These are phyloP conservation scores for Helicorthomorpha holstii DNA, from an alignment of 1,140 invertebrate species.

Conservation along the genomic window DNA sequence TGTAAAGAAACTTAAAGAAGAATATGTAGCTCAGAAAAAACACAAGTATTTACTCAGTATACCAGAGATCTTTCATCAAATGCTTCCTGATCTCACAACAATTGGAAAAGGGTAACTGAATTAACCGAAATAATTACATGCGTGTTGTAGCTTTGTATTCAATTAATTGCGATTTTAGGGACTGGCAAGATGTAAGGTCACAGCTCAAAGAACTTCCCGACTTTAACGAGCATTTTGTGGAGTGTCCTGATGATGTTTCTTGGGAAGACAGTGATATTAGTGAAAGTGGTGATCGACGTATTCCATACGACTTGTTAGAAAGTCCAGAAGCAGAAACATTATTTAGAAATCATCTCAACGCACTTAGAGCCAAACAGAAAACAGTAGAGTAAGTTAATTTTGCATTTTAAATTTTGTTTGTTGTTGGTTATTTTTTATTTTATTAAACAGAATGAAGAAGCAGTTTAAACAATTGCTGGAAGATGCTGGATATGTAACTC, in stretches of 20 bases:
- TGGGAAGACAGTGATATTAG: slow-evolving; percentile 62
- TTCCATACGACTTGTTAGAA: slow-evolving; percentile 80
- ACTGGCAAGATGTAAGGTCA: slow-evolving; percentile 68
- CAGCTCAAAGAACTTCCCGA: slow-evolving; percentile 71
- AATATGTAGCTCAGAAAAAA: slow-evolving; percentile 61
- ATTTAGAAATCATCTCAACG: slow-evolving; percentile 78
- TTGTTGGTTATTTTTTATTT: not conserved
- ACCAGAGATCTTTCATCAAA: slow-evolving; percentile 58
- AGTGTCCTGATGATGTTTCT: slow-evolving; percentile 53
- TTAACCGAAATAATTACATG: not conserved
- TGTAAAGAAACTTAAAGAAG: slow-evolving; percentile 68
- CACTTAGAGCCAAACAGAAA: slow-evolving; percentile 73
- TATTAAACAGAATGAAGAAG: slow-evolving; percentile 34
- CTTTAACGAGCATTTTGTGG: slow-evolving; percentile 78
- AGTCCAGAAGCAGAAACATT: slow-evolving; percentile 77
- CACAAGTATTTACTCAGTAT: slow-evolving; percentile 63
- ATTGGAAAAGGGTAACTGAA: slow-evolving; percentile 46
- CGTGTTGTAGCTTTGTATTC: not conserved
- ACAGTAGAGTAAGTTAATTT: slow-evolving; percentile 59
- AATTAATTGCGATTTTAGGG: slow-evolving; percentile 32
- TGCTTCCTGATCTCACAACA: slow-evolving; percentile 60
- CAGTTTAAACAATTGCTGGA: slow-evolving; percentile 86
- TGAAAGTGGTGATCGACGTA: slow-evolving; percentile 39
- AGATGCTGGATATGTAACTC: slow-evolving; percentile 78
- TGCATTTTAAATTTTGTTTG: not conserved